These are phyloP conservation scores for Tupaia chinensis DNA, from an alignment of 2,113 vertebrate species.

Conservation along the genomic window DNA sequence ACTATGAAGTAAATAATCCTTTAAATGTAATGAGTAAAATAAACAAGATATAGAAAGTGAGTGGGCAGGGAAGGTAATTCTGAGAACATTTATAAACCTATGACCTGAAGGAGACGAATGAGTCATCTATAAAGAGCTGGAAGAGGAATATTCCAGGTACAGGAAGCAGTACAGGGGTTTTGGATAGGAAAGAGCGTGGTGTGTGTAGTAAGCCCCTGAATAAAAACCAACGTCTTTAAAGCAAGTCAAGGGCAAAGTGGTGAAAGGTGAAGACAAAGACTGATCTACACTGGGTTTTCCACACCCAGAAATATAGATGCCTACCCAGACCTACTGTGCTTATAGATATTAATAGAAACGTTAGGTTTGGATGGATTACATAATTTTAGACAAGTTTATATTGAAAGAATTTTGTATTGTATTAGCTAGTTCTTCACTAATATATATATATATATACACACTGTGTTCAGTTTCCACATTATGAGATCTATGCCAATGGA, in stretches of 20 bases:
- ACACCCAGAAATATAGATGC: background rate
- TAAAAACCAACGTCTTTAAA: background rate
- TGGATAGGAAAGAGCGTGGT: background rate
- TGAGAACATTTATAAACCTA: background rate
- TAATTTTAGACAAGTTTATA: background rate
- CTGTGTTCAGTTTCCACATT: background rate
- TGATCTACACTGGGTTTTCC: background rate
- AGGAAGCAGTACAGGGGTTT: background rate
- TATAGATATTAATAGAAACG: background rate
- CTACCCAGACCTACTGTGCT: no score
- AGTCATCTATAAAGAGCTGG: background rate
- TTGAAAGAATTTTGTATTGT: background rate
- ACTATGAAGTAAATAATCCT: background rate
- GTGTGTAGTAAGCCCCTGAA: background rate
- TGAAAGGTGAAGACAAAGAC: background rate
- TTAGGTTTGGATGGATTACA: background rate
- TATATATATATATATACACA: background rate
- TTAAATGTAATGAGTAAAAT: conserved; percentile 45
- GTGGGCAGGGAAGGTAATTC: background rate
- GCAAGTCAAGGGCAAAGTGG: background rate
- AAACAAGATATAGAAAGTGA: background rate
- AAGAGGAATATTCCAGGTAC: background rate
- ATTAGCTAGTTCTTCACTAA: background rate
- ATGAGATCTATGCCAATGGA: background rate
- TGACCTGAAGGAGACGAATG: background rate